phyloP scores from a whole-genome alignment of 2,797 vertebrate genomes.

The Danio jaintianensis region DNA sequence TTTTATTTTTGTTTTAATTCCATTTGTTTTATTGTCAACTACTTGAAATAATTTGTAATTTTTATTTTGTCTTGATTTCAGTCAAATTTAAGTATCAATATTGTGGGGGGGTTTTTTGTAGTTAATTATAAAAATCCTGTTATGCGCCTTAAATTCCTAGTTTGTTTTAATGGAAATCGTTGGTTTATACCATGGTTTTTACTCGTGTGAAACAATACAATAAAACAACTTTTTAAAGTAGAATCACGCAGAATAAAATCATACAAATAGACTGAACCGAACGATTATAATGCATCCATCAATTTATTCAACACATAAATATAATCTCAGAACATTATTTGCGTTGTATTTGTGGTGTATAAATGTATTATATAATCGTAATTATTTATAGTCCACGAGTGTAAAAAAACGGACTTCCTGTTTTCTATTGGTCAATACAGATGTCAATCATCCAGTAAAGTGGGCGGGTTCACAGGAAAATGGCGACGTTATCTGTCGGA shows the following conservation, averaged over 20 bases:
- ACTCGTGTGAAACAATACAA: background rate
- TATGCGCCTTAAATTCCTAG: background rate
- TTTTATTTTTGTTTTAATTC: no score
- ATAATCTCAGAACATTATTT: background rate
- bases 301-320: no score
- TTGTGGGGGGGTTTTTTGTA: no score
- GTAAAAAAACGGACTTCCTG: background rate
- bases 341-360: background rate
- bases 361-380: constrained; percentile 24
- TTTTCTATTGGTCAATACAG: constrained; percentile 69
- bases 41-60: no score
- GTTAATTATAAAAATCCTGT: no score
- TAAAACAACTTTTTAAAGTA: background rate
- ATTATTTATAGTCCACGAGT: constrained; percentile 9
- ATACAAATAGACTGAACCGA: no score
- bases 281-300: no score
- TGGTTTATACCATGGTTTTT: background rate
- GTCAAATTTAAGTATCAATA: no score
- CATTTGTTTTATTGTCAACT: no score
- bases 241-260: constrained; percentile 4
- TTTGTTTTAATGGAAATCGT: background rate
- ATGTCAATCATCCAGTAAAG: constrained; percentile 66
- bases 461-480: constrained; percentile 76
- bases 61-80: no score
- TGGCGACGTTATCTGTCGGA: constrained; percentile 81